Percentiles rank a stretch among this genome's conserved stretches.
Evolutionary conservation across 1,140 invertebrate species (phyloP).

Genomic region (Telenomus remus): DNA sequence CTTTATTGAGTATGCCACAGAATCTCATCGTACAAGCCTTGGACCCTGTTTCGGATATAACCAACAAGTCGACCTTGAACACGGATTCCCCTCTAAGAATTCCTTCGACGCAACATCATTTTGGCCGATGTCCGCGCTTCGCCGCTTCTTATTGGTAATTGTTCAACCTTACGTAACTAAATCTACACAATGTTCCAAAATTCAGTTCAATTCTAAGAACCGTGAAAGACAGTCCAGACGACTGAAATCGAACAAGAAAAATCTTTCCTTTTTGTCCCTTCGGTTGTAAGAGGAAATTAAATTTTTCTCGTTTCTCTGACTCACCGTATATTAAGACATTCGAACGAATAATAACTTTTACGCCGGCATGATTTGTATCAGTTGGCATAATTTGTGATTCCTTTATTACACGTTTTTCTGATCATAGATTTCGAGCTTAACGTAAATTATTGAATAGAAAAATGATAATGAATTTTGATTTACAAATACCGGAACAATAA

Average conservation of each 20-base stretch:
- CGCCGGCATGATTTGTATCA: too few species aligned
- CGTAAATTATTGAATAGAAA: constrained; percentile 12
- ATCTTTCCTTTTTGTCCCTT: neutral
- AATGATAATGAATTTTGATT: constrained; percentile 20
- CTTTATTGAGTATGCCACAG: constrained; percentile 44
- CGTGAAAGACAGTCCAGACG: neutral
- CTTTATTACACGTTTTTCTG: constrained; percentile 4
- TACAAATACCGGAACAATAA: constrained; percentile 16
- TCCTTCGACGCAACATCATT: constrained; percentile 50
- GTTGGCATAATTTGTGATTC: too few species aligned
- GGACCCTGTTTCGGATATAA: constrained; percentile 51
- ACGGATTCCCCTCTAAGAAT: constrained; percentile 52
- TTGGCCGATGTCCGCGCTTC: constrained; percentile 49
- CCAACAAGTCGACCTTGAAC: constrained; percentile 58
- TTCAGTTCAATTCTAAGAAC: constrained; percentile 29
- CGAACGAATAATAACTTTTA: neutral
- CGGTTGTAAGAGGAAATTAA: neutral
- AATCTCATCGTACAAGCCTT: constrained; percentile 46
- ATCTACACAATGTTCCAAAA: neutral
- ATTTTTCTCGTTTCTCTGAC: neutral
- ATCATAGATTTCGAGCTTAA: constrained; percentile 2
- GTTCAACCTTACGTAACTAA: constrained; percentile 54
- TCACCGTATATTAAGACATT: constrained; percentile 24
- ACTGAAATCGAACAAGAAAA: neutral
- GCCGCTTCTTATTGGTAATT: constrained; percentile 49